phyloP scores from a whole-genome alignment of 2,797 vertebrate genomes.

The Acipenser oxyrinchus region DNA sequence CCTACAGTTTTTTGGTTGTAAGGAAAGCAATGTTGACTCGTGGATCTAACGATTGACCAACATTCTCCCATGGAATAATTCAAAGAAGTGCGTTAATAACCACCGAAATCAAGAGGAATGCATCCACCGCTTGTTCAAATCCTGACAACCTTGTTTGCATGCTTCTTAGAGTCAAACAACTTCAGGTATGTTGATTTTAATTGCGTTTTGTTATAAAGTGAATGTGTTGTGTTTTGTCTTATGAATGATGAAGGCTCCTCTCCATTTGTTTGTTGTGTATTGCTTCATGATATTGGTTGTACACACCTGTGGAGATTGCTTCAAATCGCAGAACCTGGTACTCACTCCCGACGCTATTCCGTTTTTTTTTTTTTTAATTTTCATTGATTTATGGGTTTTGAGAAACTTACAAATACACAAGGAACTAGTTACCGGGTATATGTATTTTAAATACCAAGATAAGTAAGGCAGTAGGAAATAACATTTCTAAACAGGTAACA shows the following conservation, averaged over 20 bases:
- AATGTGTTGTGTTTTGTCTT: too few species aligned
- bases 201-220: too few species aligned
- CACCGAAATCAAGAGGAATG: slow-evolving; percentile 85
- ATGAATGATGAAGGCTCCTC: too few species aligned
- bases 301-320: neutral
- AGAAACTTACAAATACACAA: too few species aligned
- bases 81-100: slow-evolving; percentile 58
- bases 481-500: too few species aligned
- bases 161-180: slow-evolving; percentile 80
- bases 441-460: too few species aligned
- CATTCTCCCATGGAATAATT: slow-evolving; percentile 54
- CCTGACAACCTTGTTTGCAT: slow-evolving; percentile 85
- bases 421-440: too few species aligned
- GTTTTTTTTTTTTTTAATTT: too few species aligned
- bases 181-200: slow-evolving; percentile 77
- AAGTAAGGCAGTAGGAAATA: too few species aligned
- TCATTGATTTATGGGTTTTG: too few species aligned
- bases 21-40: slow-evolving; percentile 34
- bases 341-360: neutral
- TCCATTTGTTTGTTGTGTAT: neutral
- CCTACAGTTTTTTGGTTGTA: slow-evolving; percentile 35
- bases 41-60: slow-evolving; percentile 56
- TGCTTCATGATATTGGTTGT: neutral
- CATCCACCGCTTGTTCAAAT: slow-evolving; percentile 80
- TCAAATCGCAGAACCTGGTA: neutral